Conservation (phyloP, 2,797 vertebrate species). For the Pangasius larnaudii region DNA sequence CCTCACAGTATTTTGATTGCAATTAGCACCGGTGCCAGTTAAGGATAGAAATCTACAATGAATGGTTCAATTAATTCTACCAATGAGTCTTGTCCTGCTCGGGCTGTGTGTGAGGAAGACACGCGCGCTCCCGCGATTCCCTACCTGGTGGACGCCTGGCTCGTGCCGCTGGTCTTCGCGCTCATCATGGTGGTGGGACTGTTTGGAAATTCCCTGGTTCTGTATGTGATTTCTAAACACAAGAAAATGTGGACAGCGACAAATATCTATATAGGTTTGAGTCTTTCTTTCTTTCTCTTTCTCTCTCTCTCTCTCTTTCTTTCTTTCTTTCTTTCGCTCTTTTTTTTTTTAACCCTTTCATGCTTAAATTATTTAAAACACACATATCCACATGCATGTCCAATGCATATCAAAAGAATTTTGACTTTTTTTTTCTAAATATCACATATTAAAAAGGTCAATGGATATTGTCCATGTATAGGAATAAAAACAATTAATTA, state of each 20-base stretch:
- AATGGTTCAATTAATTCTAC: neutral
- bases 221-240: constrained; percentile 73
- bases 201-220: constrained; percentile 73
- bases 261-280: constrained; percentile 74
- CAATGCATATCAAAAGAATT: neutral
- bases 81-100: constrained; percentile 60
- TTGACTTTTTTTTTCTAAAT: neutral
- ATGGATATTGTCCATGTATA: neutral
- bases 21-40: neutral
- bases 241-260: constrained; percentile 78
- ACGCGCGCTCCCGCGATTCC: neutral
- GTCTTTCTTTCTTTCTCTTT: neutral
- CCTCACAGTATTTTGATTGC: no score
- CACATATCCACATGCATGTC: no score
- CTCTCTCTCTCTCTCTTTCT: neutral
- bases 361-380: no score
- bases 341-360: no score
- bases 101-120: constrained; percentile 58
- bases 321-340: no score
- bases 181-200: constrained; percentile 75
- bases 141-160: constrained; percentile 73
- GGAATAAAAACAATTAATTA: neutral
- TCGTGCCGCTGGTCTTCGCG: constrained; percentile 73
- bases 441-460: neutral
- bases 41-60: constrained; percentile 1